A percentile compares a stretch with the other conserved stretches of the same genome.
These are phyloP conservation scores for Coremacera marginata DNA, from an alignment of 2,888 invertebrate species.

Conservation along the genomic window DNA sequence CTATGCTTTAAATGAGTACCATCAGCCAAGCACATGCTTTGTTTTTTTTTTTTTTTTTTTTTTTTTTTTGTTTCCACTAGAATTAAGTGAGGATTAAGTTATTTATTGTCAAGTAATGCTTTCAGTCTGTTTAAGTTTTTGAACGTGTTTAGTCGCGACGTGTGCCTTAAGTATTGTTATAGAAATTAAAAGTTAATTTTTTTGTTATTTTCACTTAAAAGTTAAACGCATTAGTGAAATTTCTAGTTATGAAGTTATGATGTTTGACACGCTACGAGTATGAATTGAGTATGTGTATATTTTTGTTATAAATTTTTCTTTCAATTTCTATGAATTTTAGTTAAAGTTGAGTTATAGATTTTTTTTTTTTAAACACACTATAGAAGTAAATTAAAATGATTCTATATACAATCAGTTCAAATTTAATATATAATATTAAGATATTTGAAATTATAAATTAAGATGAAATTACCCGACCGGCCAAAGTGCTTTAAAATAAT, in stretches of 20 bases:
- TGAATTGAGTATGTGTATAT: background rate
- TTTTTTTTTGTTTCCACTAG: background rate
- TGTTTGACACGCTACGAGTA: background rate
- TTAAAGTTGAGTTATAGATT: too few species aligned
- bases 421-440: too few species aligned
- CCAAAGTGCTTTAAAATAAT: too few species aligned
- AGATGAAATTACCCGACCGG: too few species aligned
- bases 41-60: background rate
- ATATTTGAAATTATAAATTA: too few species aligned
- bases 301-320: background rate
- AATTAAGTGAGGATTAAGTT: slow-evolving; percentile 11
- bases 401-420: too few species aligned
- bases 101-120: slow-evolving; percentile 15
- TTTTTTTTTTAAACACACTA: too few species aligned
- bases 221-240: background rate
- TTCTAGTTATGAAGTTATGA: background rate
- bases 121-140: slow-evolving; percentile 3
- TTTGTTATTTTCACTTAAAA: background rate
- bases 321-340: too few species aligned
- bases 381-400: too few species aligned
- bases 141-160: slow-evolving; percentile 4
- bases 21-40: background rate
- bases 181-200: background rate
- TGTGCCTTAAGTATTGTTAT: background rate
- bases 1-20: background rate